Conservation (phyloP, 1,140 invertebrate species). For the Lepidotrigona ventralis region DNA sequence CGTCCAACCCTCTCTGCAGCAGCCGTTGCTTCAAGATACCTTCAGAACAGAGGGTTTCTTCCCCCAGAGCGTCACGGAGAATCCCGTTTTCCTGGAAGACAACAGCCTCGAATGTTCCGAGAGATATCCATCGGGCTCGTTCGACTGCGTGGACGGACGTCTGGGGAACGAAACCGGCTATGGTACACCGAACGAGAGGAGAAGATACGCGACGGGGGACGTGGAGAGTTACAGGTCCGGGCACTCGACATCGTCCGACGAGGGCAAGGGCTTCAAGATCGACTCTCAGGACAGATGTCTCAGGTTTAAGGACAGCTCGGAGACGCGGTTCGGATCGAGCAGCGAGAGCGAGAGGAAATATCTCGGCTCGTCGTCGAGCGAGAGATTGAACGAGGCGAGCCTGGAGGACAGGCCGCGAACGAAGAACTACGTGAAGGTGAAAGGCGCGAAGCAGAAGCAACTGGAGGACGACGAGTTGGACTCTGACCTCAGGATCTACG, state of each 20-base stretch:
- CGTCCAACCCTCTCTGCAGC: slow-evolving; percentile 34
- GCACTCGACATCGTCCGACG: slow-evolving; percentile 71
- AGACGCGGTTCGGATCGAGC: slow-evolving; percentile 71
- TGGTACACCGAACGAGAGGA: slow-evolving; percentile 59
- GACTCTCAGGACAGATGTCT: slow-evolving; percentile 52
- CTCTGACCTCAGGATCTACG: slow-evolving; percentile 73
- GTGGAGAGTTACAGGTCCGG: slow-evolving; percentile 62
- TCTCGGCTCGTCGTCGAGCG: slow-evolving; percentile 66
- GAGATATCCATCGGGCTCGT: slow-evolving; percentile 64
- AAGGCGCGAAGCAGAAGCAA: slow-evolving; percentile 74
- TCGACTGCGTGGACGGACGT: slow-evolving; percentile 73
- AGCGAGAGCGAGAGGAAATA: slow-evolving; percentile 73
- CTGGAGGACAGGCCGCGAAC: slow-evolving; percentile 62
- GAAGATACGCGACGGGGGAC: slow-evolving; percentile 37
- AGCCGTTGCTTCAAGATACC: slow-evolving; percentile 52
- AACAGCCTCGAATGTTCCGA: slow-evolving; percentile 68
- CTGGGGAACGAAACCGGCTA: slow-evolving; percentile 52
- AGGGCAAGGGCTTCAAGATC: slow-evolving; percentile 67
- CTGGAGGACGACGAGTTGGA: slow-evolving; percentile 75
- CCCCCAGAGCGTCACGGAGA: slow-evolving; percentile 72
- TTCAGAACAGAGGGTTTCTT: slow-evolving; percentile 72
- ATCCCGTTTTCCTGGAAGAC: slow-evolving; percentile 59
- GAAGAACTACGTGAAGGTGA: slow-evolving; percentile 69
- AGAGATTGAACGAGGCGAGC: slow-evolving; percentile 67
- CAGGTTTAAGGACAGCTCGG: slow-evolving; percentile 61